Percentiles rank a stretch among this genome's conserved stretches.
phyloP scores from a whole-genome alignment of 2,888 invertebrate species.

The Odontomyia ornata region DNA sequence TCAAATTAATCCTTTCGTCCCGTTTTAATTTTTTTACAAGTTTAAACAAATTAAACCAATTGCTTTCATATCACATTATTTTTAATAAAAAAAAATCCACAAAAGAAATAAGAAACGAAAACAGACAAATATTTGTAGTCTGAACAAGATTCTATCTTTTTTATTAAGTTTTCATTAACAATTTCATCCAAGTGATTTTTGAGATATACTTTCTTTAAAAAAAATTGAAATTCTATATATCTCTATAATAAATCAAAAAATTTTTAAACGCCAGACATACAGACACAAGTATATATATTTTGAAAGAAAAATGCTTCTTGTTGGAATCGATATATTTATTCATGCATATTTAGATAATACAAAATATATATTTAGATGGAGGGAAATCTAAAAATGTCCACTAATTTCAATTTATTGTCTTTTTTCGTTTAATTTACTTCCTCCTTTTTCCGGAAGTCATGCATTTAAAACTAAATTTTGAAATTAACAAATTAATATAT shows the following conservation, averaged over 20 bases:
- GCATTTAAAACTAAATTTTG: too few relatives aligned
- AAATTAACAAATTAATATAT: too few relatives aligned
- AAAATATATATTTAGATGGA: background rate
- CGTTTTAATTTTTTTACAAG: too few relatives aligned
- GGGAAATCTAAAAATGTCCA: background rate
- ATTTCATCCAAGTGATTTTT: background rate
- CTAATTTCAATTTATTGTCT: constrained; percentile 22
- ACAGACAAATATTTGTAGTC: constrained; percentile 17
- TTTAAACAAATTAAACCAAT: too few relatives aligned
- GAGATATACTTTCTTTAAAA: background rate
- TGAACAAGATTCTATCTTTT: background rate
- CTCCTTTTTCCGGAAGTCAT: background rate
- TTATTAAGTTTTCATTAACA: background rate
- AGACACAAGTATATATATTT: constrained; percentile 43
- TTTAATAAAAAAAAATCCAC: too few relatives aligned
- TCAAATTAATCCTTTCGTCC: too few relatives aligned
- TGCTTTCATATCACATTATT: too few relatives aligned
- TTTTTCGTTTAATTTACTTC: constrained; percentile 29
- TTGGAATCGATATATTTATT: constrained; percentile 8
- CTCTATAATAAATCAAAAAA: constrained; percentile 1
- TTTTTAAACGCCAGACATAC: constrained; percentile 22
- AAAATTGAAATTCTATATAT: too few relatives aligned
- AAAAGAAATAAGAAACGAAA: constrained; percentile 41
- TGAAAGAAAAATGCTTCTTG: background rate
- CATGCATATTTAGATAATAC: background rate